phyloP scores from a whole-genome alignment of 2,113 vertebrate species.

The Tichodroma muraria region DNA sequence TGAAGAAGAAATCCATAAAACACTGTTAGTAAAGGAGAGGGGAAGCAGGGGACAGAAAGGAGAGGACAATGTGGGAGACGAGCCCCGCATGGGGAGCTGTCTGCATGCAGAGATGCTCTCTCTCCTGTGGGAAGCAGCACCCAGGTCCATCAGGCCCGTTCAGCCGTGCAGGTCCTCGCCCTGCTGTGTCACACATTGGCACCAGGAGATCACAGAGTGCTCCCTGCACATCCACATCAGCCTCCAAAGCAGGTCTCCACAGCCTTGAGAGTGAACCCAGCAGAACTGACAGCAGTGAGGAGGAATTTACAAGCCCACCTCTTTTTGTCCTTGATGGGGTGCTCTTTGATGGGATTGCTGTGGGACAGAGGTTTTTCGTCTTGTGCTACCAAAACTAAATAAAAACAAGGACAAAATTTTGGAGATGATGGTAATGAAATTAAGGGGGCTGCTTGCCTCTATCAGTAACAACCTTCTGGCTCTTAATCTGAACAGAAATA shows the following conservation, averaged over 20 bases:
- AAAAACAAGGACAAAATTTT: slow-evolving; percentile 10
- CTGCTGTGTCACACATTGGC: too few relatives aligned
- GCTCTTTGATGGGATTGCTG: not conserved
- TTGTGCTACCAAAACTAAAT: not conserved
- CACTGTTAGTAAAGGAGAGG: not conserved
- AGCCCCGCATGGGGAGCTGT: fast-evolving
- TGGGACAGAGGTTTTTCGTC: not conserved
- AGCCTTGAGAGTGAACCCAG: not conserved
- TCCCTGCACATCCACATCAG: not conserved
- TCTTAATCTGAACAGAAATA: not conserved
- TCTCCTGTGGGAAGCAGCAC: not conserved
- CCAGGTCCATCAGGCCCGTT: not conserved
- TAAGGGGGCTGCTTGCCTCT: not conserved
- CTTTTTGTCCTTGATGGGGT: not conserved
- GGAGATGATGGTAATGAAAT: not conserved
- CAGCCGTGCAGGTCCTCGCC: not conserved
- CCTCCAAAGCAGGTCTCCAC: not conserved
- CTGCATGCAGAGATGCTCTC: not conserved
- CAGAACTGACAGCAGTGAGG: not conserved
- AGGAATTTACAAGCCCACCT: not conserved
- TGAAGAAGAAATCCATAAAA: not conserved
- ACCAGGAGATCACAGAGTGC: not conserved
- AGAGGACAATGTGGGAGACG: not conserved
- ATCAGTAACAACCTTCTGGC: not conserved
- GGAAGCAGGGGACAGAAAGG: not conserved